Percentiles rank a stretch among this genome's conserved stretches.
phyloP scores from a whole-genome alignment of 2,797 vertebrate genomes.

The Mormyrops boulengeri region DNA sequence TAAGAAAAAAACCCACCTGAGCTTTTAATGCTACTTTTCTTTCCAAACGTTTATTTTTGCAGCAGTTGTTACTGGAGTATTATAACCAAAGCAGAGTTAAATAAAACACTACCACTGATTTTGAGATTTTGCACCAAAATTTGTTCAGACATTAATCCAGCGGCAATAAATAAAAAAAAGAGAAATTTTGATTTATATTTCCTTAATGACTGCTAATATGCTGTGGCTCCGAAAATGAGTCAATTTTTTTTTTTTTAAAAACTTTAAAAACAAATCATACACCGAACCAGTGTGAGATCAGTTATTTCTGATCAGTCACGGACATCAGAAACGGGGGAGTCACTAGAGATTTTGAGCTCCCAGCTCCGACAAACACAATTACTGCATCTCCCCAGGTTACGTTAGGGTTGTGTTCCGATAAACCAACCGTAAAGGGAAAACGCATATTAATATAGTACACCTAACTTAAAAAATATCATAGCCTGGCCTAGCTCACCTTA shows the following conservation, averaged over 20 bases:
- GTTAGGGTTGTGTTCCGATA: not conserved
- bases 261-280: not conserved
- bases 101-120: not conserved
- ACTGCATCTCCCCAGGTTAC: not conserved
- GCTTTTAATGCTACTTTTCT: not conserved
- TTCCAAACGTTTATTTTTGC: not conserved
- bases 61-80: not conserved
- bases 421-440: not conserved
- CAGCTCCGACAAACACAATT: not conserved
- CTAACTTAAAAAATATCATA: not conserved
- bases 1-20: not conserved
- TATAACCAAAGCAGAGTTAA: not conserved
- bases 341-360: not conserved
- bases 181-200: not conserved
- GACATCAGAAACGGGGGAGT: not conserved
- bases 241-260: not conserved
- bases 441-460: not conserved
- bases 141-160: not conserved
- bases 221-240: not conserved
- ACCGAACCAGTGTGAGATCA: not conserved
- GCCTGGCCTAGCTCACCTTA: not conserved
- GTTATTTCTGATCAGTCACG: not conserved
- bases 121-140: not conserved
- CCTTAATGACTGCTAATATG: not conserved
- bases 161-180: not conserved